phyloP scores from a whole-genome alignment of 2,113 vertebrate species.

The Progne subis region DNA sequence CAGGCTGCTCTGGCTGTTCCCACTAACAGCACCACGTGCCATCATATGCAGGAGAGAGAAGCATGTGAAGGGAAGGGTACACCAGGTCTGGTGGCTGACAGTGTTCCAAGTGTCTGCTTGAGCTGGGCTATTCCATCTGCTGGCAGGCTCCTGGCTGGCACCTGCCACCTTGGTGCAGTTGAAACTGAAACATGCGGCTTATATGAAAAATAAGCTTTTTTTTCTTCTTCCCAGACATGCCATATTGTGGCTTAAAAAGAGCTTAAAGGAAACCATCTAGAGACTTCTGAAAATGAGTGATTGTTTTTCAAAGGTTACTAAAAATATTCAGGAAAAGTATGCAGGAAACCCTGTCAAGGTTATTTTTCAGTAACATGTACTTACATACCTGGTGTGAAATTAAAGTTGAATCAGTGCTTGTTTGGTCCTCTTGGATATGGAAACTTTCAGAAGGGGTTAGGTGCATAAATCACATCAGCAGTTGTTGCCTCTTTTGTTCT shows the following conservation, averaged over 20 bases:
- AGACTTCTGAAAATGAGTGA: background rate
- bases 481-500: constrained; percentile 41
- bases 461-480: background rate
- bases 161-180: accelerated
- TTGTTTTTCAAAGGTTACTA: background rate
- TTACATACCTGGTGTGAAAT: background rate
- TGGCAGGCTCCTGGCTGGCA: background rate
- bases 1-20: background rate
- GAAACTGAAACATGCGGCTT: background rate
- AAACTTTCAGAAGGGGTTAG: constrained; percentile 4
- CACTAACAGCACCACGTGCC: background rate
- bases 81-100: background rate
- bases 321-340: background rate
- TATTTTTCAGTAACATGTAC: background rate
- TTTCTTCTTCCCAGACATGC: background rate
- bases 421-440: background rate
- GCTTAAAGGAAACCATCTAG: background rate
- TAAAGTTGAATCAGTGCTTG: background rate
- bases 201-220: background rate
- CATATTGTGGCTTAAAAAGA: background rate
- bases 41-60: background rate
- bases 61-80: background rate
- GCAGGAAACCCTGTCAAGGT: background rate
- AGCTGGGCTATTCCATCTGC: background rate
- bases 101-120: background rate